Base-by-base conservation (phyloP, 2,888 invertebrate genomes). In the Beris morrisii region DNA sequence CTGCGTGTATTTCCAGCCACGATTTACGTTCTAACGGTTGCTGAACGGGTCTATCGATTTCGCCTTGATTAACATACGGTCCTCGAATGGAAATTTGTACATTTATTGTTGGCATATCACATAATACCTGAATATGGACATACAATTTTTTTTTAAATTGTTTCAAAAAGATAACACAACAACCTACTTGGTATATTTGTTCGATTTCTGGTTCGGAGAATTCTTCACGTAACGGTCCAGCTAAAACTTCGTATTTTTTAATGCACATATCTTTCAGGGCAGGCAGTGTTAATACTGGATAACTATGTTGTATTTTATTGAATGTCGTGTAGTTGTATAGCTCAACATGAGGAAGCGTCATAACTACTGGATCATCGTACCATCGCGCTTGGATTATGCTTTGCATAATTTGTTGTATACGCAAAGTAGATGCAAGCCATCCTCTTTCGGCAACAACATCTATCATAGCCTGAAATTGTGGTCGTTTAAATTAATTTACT, bases 361-460 rank as follows among this genome's bases (percentile, higher is more conserved):
- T 83, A 1, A 95, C 82, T 9, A 89, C 87, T 0, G 88, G 86
- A 73, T 90, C 89, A 48, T 86, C 82, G n/a, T 89, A 84, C 93
- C 95, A 95, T 52, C 92, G 84, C 0, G 92, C 97, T 83, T 97
- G 97, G 4, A 97, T 85, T 12, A 96, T 84, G 85, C 93, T 91
- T 82, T 98, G 98, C 83, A 96, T 87, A 9, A 93, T 73, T 70
- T 87, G 84, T 72, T 93, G 91, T 66, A 92, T 84, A 66, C 86
- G 86, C 12, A 98, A 78, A 0, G 93, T 88, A 2, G 91, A 89
- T 5, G 88, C 84, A 6, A 98, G 82, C 94, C 95, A 97, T 56
- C 96, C 96, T 72, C 88, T 86, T 77, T 96, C 93, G 0, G 96
- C 93, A 52, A 90, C 87, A 11, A 94, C 89, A 81, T 98, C 99